These are phyloP conservation scores for Elephantulus edwardii DNA, from an alignment of 2,113 vertebrate species.

Conservation along the genomic window DNA sequence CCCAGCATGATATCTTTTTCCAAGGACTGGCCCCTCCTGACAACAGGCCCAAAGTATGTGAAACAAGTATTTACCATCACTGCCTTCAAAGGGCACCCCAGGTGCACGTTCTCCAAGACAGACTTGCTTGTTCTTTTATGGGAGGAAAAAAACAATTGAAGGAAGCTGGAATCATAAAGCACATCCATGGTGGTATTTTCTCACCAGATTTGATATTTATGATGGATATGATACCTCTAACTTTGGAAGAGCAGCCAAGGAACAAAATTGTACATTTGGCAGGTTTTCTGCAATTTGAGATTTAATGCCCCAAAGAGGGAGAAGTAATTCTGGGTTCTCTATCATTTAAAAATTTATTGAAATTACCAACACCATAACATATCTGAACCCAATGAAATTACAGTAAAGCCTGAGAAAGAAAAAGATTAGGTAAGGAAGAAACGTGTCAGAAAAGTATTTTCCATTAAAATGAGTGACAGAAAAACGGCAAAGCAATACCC, in stretches of 20 bases:
- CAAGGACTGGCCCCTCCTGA: too few species aligned
- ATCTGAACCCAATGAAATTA: slow-evolving; percentile 49
- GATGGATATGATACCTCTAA: slow-evolving; percentile 5
- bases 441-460: not conserved
- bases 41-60: too few species aligned
- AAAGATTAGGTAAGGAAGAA: not conserved
- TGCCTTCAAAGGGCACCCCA: too few species aligned
- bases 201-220: slow-evolving; percentile 52
- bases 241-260: slow-evolving; percentile 36
- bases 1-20: too few species aligned
- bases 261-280: slow-evolving; percentile 46
- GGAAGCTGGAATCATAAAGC: not conserved
- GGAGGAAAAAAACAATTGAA: not conserved
- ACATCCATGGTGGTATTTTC: not conserved
- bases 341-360: slow-evolving; percentile 38
- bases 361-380: slow-evolving; percentile 20
- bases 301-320: not conserved
- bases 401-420: not conserved
- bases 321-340: slow-evolving; percentile 21
- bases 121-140: too few species aligned
- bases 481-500: not conserved
- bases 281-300: slow-evolving; percentile 46
- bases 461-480: not conserved
- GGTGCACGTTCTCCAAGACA: too few species aligned
- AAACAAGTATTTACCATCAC: too few species aligned